Conservation (phyloP, 2,797 vertebrate species). For the Pelodytes ibericus region DNA sequence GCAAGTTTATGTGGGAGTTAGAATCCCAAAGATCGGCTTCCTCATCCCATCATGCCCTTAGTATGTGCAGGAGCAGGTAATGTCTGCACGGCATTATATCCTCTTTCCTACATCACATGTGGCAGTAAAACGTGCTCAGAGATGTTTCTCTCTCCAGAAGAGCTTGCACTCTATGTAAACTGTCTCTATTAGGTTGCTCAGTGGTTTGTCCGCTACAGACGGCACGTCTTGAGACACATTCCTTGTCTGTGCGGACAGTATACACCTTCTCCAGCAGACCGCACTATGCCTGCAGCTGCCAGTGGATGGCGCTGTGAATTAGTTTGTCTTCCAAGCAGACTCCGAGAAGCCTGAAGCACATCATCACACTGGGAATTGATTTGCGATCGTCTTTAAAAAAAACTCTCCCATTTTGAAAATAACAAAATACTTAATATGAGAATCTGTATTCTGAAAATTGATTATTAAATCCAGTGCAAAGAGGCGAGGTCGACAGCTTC, state of each 20-base stretch:
- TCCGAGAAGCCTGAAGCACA: not conserved
- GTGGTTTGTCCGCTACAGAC: not conserved
- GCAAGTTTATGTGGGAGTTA: no score
- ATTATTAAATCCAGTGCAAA: not conserved
- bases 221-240: not conserved
- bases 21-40: no score
- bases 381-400: not conserved
- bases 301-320: constrained; percentile 4
- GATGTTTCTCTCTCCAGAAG: not conserved
- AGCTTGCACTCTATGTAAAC: not conserved
- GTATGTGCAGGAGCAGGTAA: no score
- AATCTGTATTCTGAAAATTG: not conserved
- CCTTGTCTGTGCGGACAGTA: not conserved
- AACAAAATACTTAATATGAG: not conserved
- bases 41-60: no score
- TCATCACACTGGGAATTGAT: constrained; percentile 2
- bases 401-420: not conserved
- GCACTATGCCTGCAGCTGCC: not conserved
- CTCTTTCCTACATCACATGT: no score
- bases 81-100: no score
- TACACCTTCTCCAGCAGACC: not conserved
- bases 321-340: not conserved
- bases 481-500: not conserved
- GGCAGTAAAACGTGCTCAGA: no score
- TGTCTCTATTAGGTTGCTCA: not conserved